Conservation (phyloP, 2,888 invertebrate species). For the Esperia sulphurella region DNA sequence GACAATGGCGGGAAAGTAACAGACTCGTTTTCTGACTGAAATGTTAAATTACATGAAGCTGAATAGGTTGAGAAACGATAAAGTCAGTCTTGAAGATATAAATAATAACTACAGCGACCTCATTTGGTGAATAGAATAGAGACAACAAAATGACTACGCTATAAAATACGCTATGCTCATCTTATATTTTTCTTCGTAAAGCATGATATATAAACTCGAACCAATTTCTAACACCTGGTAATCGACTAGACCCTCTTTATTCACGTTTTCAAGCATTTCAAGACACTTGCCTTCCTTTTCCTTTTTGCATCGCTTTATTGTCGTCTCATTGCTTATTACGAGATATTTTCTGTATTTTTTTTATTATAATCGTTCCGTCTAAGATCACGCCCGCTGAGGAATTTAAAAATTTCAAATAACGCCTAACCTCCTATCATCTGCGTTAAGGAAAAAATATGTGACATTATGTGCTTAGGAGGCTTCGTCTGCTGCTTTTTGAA, state of each 20-base stretch:
- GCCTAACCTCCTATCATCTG: constrained; percentile 23
- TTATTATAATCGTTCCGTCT: constrained; percentile 22
- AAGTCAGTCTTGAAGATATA: constrained; percentile 2
- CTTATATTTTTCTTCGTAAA: no score
- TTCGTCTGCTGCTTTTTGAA: constrained; percentile 21
- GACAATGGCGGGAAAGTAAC: constrained; percentile 52
- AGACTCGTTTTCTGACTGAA: constrained; percentile 41
- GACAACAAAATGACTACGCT: no score
- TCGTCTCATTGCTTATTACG: constrained; percentile 23
- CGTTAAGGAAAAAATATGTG: constrained; percentile 30
- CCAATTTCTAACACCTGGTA: no score
- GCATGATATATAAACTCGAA: no score
- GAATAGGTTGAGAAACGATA: constrained; percentile 30
- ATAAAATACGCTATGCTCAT: no score
- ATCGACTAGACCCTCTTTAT: not conserved
- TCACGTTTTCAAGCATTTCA: constrained; percentile 4
- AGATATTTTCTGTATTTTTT: constrained; percentile 25
- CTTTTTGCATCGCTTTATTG: constrained; percentile 17
- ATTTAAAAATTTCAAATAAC: constrained; percentile 24
- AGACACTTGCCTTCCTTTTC: constrained; percentile 10
- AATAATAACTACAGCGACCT: constrained; percentile 8
- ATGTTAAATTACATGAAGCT: constrained; percentile 56
- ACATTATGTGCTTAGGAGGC: constrained; percentile 27
- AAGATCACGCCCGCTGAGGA: constrained; percentile 11
- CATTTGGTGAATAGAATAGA: no score